Evolutionary conservation across 2,113 vertebrate genomes (phyloP).

Genomic region (Buteo buteo): DNA sequence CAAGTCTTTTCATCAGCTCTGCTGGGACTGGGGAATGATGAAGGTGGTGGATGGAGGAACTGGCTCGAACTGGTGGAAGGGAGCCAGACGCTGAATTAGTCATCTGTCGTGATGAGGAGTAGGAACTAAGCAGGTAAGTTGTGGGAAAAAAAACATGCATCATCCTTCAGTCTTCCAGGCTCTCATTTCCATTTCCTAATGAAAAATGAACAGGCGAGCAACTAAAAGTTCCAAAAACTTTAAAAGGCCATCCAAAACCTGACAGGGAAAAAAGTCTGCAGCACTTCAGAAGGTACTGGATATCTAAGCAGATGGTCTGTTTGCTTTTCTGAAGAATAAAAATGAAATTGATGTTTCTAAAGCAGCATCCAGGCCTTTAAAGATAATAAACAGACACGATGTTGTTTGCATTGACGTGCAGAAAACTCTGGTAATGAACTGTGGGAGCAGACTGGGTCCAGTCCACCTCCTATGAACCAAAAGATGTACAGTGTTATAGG

Average conservation of each 20-base stretch:
- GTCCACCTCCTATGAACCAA: background rate
- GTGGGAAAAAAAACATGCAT: background rate
- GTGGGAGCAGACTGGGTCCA: background rate
- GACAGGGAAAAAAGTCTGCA: background rate
- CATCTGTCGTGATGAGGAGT: background rate
- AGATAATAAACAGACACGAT: background rate
- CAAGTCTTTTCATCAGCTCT: conserved; percentile 12
- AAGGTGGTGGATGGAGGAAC: background rate
- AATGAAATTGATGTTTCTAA: conserved; percentile 35
- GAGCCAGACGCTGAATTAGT: background rate
- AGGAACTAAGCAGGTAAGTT: background rate
- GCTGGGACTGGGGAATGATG: background rate
- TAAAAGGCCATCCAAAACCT: background rate
- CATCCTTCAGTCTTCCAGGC: background rate
- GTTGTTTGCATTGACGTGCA: background rate
- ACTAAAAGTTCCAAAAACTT: conserved; percentile 22
- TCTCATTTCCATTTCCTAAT: background rate
- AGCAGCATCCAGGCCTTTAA: conserved; percentile 19
- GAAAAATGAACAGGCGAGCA: background rate
- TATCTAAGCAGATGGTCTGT: conserved; percentile 47
- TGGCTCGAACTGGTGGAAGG: background rate
- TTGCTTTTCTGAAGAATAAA: conserved; percentile 7
- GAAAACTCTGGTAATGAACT: conserved; percentile 26
- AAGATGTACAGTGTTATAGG: background rate
- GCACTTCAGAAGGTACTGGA: background rate